Conservation (phyloP, 2,113 vertebrate species). For the Saiga tatarica region DNA sequence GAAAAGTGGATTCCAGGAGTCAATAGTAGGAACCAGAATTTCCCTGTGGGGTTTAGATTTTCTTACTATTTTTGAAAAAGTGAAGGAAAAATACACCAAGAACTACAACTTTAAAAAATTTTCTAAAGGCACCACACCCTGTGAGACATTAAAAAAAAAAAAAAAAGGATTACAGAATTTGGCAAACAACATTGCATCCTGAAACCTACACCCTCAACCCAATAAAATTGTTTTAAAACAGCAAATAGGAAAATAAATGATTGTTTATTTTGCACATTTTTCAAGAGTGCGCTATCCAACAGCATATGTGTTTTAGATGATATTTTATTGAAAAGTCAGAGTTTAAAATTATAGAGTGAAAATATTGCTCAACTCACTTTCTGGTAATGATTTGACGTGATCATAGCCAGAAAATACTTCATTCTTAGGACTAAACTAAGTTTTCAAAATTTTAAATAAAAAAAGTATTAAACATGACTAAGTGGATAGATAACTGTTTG, state of each 20-base stretch:
- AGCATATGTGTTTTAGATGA: background rate
- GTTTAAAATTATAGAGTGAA: slow-evolving; percentile 42
- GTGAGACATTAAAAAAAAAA: slow-evolving; percentile 46
- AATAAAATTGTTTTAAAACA: slow-evolving; percentile 53
- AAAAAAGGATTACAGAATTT: slow-evolving; percentile 61
- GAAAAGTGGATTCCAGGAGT: background rate
- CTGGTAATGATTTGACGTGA: slow-evolving; percentile 43
- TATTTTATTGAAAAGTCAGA: slow-evolving; percentile 52
- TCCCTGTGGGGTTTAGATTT: background rate
- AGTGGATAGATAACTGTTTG: background rate
- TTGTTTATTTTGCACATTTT: slow-evolving; percentile 58
- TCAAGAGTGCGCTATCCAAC: slow-evolving; percentile 40
- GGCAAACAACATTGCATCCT: slow-evolving; percentile 54
- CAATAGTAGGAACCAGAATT: background rate
- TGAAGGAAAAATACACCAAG: background rate
- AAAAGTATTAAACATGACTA: background rate
- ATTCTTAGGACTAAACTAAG: slow-evolving; percentile 31
- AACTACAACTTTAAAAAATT: slow-evolving; percentile 43
- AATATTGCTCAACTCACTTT: slow-evolving; percentile 56
- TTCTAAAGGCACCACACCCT: slow-evolving; percentile 68
- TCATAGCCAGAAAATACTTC: slow-evolving; percentile 37
- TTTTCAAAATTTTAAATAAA: slow-evolving; percentile 26
- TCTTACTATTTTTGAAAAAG: slow-evolving; percentile 25
- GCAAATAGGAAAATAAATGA: slow-evolving; percentile 46
- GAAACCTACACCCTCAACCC: slow-evolving; percentile 51